Percentiles rank a stretch among this genome's conserved stretches.
phyloP scores from a whole-genome alignment of 2,888 invertebrate genomes.

The Pilophorus perplexus region DNA sequence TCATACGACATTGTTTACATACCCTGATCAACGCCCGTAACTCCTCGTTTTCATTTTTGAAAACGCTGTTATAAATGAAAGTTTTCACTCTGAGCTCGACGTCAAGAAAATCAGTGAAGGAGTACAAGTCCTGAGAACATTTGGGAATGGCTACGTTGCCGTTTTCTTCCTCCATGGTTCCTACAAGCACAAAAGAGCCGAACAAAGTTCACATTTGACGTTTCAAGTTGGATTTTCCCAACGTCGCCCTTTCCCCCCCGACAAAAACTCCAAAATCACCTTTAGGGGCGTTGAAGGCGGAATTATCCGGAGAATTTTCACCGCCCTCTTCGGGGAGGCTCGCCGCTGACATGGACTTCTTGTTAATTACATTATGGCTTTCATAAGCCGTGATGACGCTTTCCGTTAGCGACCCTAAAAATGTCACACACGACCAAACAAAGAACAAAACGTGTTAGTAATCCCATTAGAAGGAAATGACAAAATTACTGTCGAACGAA shows the following conservation, averaged over 20 bases:
- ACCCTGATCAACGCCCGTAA: constrained; percentile 57
- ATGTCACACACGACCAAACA: constrained; percentile 5
- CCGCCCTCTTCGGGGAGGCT: constrained; percentile 42
- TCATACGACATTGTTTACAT: not conserved
- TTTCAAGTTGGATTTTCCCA: not conserved
- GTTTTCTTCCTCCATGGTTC: constrained; percentile 48
- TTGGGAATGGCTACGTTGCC: constrained; percentile 4
- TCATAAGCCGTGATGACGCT: constrained; percentile 63
- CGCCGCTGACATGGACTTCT: constrained; percentile 36
- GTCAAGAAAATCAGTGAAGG: constrained; percentile 57
- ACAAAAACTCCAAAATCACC: no score
- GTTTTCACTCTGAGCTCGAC: constrained; percentile 62
- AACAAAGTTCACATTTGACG: not conserved
- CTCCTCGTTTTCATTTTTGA: constrained; percentile 58
- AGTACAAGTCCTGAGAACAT: constrained; percentile 54
- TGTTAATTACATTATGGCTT: constrained; percentile 37
- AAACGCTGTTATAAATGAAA: constrained; percentile 58
- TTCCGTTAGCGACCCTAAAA: constrained; percentile 59
- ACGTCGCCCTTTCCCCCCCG: no score
- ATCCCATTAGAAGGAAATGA: not conserved
- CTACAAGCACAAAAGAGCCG: not conserved
- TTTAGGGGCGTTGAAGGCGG: not conserved
- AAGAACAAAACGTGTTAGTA: constrained; percentile 6
- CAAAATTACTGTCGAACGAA: not conserved
- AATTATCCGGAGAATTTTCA: constrained; percentile 37